Evolutionary conservation across 2,797 vertebrate species (phyloP).

Genomic region (Sebastiscus tertius): DNA sequence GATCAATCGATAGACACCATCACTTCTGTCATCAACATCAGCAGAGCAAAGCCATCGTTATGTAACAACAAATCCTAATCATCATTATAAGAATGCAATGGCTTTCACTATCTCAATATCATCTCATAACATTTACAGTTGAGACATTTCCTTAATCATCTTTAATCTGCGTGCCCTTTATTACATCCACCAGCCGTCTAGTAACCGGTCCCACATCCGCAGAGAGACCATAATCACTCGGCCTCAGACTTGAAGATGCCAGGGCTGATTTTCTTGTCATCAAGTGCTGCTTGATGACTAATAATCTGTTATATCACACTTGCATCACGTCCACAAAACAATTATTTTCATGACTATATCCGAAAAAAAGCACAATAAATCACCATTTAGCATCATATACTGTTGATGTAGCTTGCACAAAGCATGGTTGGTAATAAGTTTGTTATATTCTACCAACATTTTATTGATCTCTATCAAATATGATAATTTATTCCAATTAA

Average conservation of each 20-base stretch:
- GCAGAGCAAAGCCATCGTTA: conserved; percentile 30
- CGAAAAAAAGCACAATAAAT: not conserved
- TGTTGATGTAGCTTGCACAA: not conserved
- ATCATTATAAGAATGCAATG: conserved; percentile 40
- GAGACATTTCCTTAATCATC: conserved; percentile 57
- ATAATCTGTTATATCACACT: conserved; percentile 20
- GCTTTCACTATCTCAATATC: conserved; percentile 48
- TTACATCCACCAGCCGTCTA: conserved; percentile 37
- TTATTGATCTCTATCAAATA: not conserved
- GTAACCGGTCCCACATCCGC: conserved; percentile 40
- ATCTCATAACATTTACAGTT: conserved; percentile 63
- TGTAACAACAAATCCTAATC: conserved; percentile 39
- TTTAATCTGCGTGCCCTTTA: conserved; percentile 60
- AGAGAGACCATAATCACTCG: conserved; percentile 42
- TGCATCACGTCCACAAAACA: not conserved
- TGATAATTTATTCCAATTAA: not conserved
- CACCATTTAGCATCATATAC: not conserved
- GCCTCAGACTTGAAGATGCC: conserved; percentile 32
- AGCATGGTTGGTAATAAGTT: not conserved
- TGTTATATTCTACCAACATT: not conserved
- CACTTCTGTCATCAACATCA: conserved; percentile 12
- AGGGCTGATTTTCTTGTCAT: conserved; percentile 18
- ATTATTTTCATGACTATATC: not conserved
- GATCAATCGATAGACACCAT: not conserved
- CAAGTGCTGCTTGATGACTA: not conserved